phyloP scores from a whole-genome alignment of 2,113 vertebrate genomes.

The Crotalus horridus region DNA sequence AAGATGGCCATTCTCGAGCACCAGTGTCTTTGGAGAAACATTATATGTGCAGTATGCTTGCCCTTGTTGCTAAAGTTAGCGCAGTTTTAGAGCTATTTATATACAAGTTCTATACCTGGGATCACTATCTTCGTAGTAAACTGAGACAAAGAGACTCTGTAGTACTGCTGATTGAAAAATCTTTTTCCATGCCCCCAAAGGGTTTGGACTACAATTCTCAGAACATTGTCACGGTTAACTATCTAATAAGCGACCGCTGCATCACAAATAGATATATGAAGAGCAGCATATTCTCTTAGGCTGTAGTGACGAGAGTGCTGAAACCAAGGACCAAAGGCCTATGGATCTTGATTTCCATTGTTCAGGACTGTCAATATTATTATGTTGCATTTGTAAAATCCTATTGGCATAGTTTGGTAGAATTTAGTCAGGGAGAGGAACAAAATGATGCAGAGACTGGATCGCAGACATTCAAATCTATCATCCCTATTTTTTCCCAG shows the following conservation, averaged over 20 bases:
- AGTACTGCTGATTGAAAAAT: neutral
- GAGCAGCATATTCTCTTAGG: neutral
- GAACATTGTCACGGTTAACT: neutral
- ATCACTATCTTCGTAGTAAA: neutral
- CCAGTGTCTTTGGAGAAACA: neutral
- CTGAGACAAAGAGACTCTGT: neutral
- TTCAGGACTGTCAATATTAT: neutral
- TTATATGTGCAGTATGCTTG: neutral
- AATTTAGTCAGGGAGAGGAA: neutral
- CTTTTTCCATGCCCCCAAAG: neutral
- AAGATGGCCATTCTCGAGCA: neutral
- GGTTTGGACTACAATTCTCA: neutral
- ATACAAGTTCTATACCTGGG: neutral
- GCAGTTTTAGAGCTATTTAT: neutral
- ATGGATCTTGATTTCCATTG: neutral
- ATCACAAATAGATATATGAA: neutral
- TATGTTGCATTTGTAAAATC: constrained; percentile 9
- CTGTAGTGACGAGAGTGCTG: neutral
- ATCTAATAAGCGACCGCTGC: neutral
- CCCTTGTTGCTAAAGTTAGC: neutral
- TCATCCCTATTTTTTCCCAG: neutral
- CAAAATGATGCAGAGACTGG: neutral
- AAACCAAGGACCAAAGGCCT: neutral
- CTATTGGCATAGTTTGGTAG: neutral
- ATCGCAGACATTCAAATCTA: neutral